Evolutionary conservation across 2,888 invertebrate species (phyloP), one percentile per base, ranked within the genome.

Genomic region (Sphaeridia pumilis): DNA sequence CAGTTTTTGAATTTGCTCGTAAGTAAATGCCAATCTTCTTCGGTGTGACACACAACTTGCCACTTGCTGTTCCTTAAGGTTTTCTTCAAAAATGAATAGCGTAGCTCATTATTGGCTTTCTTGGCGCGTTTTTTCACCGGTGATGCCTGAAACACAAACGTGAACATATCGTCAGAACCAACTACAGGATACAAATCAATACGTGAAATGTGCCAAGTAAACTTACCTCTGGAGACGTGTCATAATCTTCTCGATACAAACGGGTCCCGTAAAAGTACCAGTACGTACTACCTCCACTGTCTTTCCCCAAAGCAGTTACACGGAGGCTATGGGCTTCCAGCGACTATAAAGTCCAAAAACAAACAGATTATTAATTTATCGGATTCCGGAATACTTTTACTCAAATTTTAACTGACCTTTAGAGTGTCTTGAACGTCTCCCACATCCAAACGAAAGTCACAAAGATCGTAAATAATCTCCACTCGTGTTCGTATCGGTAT

Each of bases 191-290:
- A n/a, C n/a, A n/a, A n/a, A n/a, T n/a, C n/a, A n/a, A n/a, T n/a
- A n/a, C n/a, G n/a, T n/a, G n/a, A n/a, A n/a, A n/a, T n/a, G n/a
- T n/a, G n/a, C 5, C 7, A 46, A 46, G 12, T 7, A 45, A 42
- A 57, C 59, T 57, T 59, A 66, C 66, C 57, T 53, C 38, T 28
- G 57, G 47, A 46, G 57, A 42, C 24, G 53, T 34, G 31, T 57
- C 50, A 69, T 77, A 76, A 69, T 84, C 84, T 73, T 89, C 89
- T 61, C 87, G 77, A 72, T 89, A 88, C 65, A 89, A 76, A 67
- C 92, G 79, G 57, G 90, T 92, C 41, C 93, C 93, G 76, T 92
- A 93, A 74, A 94, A 94, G 74, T 94, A 94, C 93, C 93, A 94
- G 73, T 93, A 94, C 49, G 87, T 85, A 48, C 88, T 88, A 64